Base-by-base conservation (phyloP, 2,888 invertebrate genomes). In the Argynnis bischoffii region DNA sequence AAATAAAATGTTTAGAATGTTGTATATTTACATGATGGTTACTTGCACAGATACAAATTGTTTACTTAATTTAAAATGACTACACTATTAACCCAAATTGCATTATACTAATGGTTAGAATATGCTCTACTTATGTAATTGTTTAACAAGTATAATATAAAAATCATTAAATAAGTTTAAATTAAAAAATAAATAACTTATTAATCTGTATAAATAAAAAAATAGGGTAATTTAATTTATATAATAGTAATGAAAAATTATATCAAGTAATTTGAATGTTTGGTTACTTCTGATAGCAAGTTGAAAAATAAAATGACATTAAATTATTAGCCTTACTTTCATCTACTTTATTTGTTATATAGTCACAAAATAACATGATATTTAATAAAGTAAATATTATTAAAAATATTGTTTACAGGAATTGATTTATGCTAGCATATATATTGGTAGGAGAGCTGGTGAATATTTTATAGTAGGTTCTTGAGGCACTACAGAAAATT, bases 1-100 rank as follows among this genome's bases (percentile, higher is more conserved):
- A 69, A 60, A 74, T 65, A 68, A 68, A 68, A 64, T 41, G 61
- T 56, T 26, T 8, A 53, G 15, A 16, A 51, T 41, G 35, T 41
- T 41, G 35, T 41, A 16, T 51, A 51, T n/a, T 50, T 18, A 18
- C 50, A 61, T 26, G 31, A 48, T 51, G 11, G 3, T n/a, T 51
- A 61, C 31, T 51, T 61, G 47, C 15, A n/a, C 26, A 26, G 16
- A 48, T 16, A 16, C 48, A 53, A 21, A 53, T 53, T 18, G 26
- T 59, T n/a, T 16, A 59, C 48, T 16, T 59, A 26, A 48, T 59
- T 31, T 59, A 59, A 26, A 59, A 26, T 21, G 15, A 5, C 4
- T 47, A 59, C 47, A 48, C 48, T 47, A 31, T 59, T 59, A 59
- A 59, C 48, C 59, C 21, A 59, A 59, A 59, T 59, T 26, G 26